Percentiles rank a stretch among this genome's conserved stretches.
phyloP scores from a whole-genome alignment of 2,797 vertebrate species.

The Holocentrus rufus region DNA sequence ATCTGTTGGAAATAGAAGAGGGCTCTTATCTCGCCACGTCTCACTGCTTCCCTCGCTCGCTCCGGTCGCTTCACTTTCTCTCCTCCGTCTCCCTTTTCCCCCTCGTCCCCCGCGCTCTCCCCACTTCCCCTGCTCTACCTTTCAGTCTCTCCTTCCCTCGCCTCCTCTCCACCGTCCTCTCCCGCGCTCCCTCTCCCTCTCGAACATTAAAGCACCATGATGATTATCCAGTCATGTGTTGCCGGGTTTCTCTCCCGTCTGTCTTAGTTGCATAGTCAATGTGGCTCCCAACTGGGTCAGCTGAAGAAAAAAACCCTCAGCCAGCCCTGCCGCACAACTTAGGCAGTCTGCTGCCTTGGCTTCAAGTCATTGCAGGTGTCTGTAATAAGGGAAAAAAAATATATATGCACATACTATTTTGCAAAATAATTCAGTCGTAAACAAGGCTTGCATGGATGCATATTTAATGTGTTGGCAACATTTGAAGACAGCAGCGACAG shows the following conservation, averaged over 20 bases:
- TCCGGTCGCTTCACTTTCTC: conserved; percentile 6
- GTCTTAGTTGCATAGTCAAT: conserved; percentile 70
- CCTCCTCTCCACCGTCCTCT: conserved; percentile 25
- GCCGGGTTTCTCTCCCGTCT: conserved; percentile 64
- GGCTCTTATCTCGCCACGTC: conserved; percentile 45
- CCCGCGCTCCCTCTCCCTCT: conserved; percentile 18
- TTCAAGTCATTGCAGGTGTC: conserved; percentile 61
- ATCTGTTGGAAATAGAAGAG: conserved; percentile 46
- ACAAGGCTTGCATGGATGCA: conserved; percentile 1
- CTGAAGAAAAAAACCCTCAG: conserved; percentile 32
- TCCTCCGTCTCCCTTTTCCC: neutral
- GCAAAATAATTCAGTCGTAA: conserved; percentile 3
- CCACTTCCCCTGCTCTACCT: neutral
- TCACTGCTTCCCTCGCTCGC: conserved; percentile 28
- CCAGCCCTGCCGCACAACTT: conserved; percentile 52
- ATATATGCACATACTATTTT: conserved; percentile 3
- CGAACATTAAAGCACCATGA: conserved; percentile 61
- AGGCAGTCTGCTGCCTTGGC: conserved; percentile 50
- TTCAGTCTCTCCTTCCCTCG: neutral
- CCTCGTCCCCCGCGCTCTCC: neutral
- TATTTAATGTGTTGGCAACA: neutral
- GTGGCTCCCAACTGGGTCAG: conserved; percentile 77
- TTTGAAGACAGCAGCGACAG: neutral
- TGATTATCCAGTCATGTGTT: conserved; percentile 70
- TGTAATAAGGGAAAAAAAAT: conserved; percentile 23